Evolutionary conservation across 2,888 invertebrate species (phyloP).

Genomic region (Lingula anatina): DNA sequence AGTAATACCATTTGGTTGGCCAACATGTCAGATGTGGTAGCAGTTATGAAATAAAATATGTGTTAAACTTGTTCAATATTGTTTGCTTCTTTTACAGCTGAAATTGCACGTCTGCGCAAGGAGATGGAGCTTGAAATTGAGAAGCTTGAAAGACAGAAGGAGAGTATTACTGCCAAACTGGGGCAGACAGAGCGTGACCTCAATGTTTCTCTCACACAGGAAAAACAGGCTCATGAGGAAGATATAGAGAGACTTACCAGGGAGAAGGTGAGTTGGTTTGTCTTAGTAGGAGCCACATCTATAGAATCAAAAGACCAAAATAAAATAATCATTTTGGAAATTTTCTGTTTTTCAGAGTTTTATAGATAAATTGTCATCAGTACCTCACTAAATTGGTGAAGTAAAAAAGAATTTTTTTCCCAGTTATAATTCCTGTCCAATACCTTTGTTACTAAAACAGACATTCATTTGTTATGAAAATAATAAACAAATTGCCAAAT

Average conservation of each 20-base stretch:
- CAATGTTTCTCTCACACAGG: slow-evolving; percentile 48
- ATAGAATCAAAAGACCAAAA: background rate
- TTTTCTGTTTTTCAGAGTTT: no score
- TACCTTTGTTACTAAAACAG: no score
- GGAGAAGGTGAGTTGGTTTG: slow-evolving; percentile 41
- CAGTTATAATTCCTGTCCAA: no score
- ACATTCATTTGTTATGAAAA: no score
- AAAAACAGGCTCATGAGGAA: slow-evolving; percentile 52
- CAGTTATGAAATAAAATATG: no score
- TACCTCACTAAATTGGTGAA: no score
- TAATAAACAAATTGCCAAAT: no score
- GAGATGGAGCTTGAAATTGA: slow-evolving; percentile 49
- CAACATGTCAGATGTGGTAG: no score
- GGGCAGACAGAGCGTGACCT: slow-evolving; percentile 63
- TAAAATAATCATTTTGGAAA: background rate
- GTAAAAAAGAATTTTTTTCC: no score
- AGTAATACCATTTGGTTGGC: no score
- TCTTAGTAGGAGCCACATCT: background rate
- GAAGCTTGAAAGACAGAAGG: slow-evolving; percentile 49
- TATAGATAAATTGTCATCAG: no score
- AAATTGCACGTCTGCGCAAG: slow-evolving; percentile 46
- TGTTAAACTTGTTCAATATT: no score
- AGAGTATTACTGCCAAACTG: slow-evolving; percentile 72
- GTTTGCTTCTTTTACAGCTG: slow-evolving; percentile 45
- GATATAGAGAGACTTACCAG: slow-evolving; percentile 49